These are phyloP conservation scores for Semicossyphus pulcher DNA, from an alignment of 2,113 vertebrate species.

Conservation along the genomic window DNA sequence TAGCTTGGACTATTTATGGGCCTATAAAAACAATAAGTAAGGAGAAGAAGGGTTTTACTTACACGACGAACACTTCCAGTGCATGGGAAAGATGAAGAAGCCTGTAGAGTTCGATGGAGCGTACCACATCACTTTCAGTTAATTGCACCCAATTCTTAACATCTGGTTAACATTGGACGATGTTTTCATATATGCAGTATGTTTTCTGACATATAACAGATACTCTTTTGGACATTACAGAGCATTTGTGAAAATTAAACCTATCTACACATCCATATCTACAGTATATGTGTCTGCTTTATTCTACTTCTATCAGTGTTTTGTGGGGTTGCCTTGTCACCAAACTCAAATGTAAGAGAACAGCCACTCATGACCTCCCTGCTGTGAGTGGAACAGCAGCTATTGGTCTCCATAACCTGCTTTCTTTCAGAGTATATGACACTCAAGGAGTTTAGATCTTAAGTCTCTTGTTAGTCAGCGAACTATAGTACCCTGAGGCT, in stretches of 20 bases:
- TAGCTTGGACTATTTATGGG: conserved; percentile 76
- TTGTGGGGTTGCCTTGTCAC: too few species aligned
- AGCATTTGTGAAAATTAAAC: conserved; percentile 27
- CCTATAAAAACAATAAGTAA: conserved; percentile 75
- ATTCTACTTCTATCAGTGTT: too few species aligned
- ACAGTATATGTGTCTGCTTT: too few species aligned
- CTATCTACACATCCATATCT: too few species aligned
- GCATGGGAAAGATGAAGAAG: conserved; percentile 66
- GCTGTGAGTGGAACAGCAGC: not conserved
- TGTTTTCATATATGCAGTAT: conserved; percentile 62
- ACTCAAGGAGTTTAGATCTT: conserved; percentile 11
- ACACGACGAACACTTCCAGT: conserved; percentile 51
- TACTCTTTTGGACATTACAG: conserved; percentile 13
- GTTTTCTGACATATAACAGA: conserved; percentile 40
- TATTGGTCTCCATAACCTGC: not conserved
- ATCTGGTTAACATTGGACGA: conserved; percentile 76
- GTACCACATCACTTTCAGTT: conserved; percentile 64
- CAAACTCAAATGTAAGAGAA: not conserved
- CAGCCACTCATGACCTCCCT: not conserved
- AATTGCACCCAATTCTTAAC: conserved; percentile 71
- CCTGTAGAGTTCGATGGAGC: conserved; percentile 54
- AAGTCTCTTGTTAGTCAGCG: conserved; percentile 26
- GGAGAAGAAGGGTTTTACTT: conserved; percentile 64
- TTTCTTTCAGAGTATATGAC: conserved; percentile 5
- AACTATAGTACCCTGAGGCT: conserved; percentile 43